These are phyloP conservation scores for Varanus salvator DNA, from an alignment of 2,113 vertebrate species.

Conservation along the genomic window DNA sequence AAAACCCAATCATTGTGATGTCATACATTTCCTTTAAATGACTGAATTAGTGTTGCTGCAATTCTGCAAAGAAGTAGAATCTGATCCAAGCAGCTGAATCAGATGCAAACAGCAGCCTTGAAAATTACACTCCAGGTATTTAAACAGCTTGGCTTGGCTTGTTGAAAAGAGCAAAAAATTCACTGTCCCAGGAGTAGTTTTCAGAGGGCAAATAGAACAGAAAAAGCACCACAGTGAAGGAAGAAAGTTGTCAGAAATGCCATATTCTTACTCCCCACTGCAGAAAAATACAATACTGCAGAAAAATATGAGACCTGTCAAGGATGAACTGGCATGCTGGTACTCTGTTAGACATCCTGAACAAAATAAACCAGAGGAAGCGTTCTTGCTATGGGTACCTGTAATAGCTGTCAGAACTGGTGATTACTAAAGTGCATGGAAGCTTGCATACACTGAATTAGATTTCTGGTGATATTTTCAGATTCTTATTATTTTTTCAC, in stretches of 20 bases:
- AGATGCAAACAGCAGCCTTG: neutral
- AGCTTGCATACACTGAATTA: neutral
- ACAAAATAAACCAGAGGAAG: no score
- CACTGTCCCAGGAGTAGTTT: neutral
- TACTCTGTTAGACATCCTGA: neutral
- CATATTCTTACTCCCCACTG: neutral
- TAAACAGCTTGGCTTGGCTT: neutral
- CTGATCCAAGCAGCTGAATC: neutral
- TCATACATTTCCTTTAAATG: neutral
- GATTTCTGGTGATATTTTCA: no score
- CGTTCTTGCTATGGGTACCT: neutral
- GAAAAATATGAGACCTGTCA: no score
- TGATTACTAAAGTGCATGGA: neutral
- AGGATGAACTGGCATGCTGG: neutral
- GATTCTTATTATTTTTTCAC: no score
- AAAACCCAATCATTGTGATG: no score
- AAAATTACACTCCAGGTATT: neutral
- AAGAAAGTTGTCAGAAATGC: neutral
- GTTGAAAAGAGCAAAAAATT: neutral
- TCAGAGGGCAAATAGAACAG: neutral
- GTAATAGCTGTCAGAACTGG: neutral
- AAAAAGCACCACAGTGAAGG: neutral
- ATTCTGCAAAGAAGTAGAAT: neutral
- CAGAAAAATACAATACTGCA: neutral
- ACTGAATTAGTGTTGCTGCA: neutral